Base-by-base conservation (phyloP, 2,888 invertebrate species). In the Tortrix viridana region DNA sequence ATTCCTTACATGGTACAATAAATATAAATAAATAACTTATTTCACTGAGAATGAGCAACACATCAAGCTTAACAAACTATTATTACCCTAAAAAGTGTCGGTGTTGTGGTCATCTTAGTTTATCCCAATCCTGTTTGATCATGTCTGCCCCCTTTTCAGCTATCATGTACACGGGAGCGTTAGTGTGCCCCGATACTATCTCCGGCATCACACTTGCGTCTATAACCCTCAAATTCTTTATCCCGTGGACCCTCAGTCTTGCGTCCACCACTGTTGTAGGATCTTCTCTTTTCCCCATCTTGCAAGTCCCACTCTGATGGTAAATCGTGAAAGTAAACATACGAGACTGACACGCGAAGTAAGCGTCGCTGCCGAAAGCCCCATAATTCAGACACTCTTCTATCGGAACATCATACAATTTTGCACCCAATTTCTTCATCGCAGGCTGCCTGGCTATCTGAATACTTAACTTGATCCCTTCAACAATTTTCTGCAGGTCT, bases 181-280 rank as follows among this genome's bases (percentile, higher is more conserved):
- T 96, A 0, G 96, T 96, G 77, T 96, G 96, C 20, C 95, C 95
- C 0, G 96, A 94, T 0, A 95, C 94, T 47, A 97, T 94, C 79
- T 94, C 94, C 0, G 97, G 97, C 93, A 97, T 97, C 46, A 97
- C 93, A 68, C 96, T 96, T 0, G 96, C 96, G 77, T 97, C 96
- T 62, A 96, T 94, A 0, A 97, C 96, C 68, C 97, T 88, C 44
- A 97, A 84, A 4, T 93, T 93, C 14, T 92, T 85, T 12, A 96
- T 88, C 5, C 96, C 96, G 73, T 95, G 94, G 0, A 95, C 94
- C 69, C 88, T 87, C 59, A 95, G 76, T 71, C 93, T 85, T 1
- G 94, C 86, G 75, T 95, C 94, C 0, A 96, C 95, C 0, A 96
- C 96, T 0, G 95, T 92, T 6, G 90, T 84, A 9, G 93, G 92